Conservation (phyloP, 2,797 vertebrate species). For the Chelidonichthys spinosus region DNA sequence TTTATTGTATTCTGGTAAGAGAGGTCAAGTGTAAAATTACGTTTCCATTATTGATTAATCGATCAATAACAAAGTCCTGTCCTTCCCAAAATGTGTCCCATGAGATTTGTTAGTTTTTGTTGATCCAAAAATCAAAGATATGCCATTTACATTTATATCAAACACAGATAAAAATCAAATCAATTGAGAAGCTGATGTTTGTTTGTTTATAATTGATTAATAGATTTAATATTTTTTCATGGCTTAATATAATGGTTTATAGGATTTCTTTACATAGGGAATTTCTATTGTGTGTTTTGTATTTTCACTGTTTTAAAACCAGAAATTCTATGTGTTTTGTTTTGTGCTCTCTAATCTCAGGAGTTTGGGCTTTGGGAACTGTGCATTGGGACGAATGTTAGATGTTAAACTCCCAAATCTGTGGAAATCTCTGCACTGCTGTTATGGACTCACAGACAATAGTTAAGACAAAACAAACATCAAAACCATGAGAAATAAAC, state of each 20-base stretch:
- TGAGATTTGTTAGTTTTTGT: background rate
- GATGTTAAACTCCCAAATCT: constrained; percentile 2
- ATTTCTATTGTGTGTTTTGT: background rate
- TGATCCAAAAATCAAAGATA: no score
- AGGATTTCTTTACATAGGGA: background rate
- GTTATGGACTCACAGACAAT: background rate
- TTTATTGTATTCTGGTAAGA: background rate
- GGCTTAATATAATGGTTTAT: background rate
- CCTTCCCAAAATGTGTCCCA: background rate
- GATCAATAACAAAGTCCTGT: background rate
- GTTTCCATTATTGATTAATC: background rate
- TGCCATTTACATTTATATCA: no score
- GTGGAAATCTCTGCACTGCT: constrained; percentile 6
- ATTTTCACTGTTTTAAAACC: background rate
- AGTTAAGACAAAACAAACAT: constrained; percentile 17
- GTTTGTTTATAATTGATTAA: background rate
- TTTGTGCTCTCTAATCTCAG: constrained; percentile 9
- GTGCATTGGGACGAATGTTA: background rate
- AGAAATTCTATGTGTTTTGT: background rate
- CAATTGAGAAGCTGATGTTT: background rate
- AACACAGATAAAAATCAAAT: background rate
- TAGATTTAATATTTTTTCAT: background rate
- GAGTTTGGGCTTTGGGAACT: background rate
- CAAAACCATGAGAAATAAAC: constrained; percentile 4
- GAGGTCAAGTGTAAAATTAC: constrained; percentile 7